phyloP scores from a whole-genome alignment of 2,113 vertebrate genomes.

The Rostratula benghalensis region DNA sequence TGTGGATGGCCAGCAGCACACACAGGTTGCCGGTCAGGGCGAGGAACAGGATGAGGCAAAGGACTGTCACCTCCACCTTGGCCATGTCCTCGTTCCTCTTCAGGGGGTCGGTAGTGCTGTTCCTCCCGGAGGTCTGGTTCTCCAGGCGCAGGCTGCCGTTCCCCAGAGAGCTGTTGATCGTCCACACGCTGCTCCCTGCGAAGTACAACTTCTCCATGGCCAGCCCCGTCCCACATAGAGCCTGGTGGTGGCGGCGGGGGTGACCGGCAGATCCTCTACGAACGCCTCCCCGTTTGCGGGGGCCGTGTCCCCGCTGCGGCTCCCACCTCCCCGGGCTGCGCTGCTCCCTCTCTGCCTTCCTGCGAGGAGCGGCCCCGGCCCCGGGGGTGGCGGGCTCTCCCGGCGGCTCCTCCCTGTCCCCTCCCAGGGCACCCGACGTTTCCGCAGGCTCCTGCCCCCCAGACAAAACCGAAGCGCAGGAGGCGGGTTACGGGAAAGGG shows the following conservation, averaged over 20 bases:
- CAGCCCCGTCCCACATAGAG: background rate
- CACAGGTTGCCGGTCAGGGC: constrained; percentile 91
- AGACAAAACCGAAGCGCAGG: background rate
- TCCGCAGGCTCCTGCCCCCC: background rate
- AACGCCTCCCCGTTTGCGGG: background rate
- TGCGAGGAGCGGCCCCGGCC: background rate
- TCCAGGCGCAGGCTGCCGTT: constrained; percentile 72
- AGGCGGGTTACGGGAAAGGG: background rate
- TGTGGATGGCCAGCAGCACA: constrained; percentile 89
- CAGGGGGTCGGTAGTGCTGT: constrained; percentile 79
- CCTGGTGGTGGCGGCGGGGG: background rate
- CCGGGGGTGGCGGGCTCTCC: background rate
- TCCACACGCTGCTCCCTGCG: background rate
- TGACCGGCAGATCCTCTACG: rapidly evolving
- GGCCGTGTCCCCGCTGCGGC: background rate
- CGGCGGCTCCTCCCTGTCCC: background rate
- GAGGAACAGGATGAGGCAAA: constrained; percentile 89
- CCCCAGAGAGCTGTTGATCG: constrained; percentile 71
- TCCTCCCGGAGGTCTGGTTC: constrained; percentile 67
- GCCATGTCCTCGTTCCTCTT: constrained; percentile 93
- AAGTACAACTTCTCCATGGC: constrained; percentile 64
- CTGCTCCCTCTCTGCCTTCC: background rate
- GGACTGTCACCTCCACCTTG: constrained; percentile 92
- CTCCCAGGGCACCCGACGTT: background rate
- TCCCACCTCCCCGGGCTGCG: background rate